A percentile compares a stretch with the other conserved stretches of the same genome.
phyloP scores from a whole-genome alignment of 2,113 vertebrate species.

The Tursiops truncatus region DNA sequence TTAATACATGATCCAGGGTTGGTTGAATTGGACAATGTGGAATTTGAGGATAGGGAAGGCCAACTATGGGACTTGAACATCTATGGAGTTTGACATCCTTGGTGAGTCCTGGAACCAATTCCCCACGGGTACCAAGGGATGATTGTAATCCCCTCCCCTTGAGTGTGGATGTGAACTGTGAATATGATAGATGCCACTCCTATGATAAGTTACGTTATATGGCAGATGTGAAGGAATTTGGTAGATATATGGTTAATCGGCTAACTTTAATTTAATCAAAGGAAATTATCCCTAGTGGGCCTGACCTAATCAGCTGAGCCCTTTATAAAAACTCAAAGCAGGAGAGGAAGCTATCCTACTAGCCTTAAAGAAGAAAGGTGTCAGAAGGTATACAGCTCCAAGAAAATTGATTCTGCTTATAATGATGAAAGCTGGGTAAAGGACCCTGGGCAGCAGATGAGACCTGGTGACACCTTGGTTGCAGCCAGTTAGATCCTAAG shows the following conservation, averaged over 20 bases:
- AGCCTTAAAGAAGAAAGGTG: neutral
- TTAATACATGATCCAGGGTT: neutral
- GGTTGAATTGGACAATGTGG: neutral
- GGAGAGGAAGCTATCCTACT: neutral
- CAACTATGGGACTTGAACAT: neutral
- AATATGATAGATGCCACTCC: neutral
- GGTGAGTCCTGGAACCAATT: neutral
- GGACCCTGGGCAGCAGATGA: neutral
- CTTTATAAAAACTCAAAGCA: neutral
- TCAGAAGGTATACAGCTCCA: neutral
- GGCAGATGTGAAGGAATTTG: neutral
- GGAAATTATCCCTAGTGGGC: neutral
- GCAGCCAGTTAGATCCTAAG: neutral
- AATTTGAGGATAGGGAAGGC: neutral
- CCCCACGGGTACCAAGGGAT: accelerated
- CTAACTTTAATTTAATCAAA: neutral
- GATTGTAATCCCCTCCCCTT: neutral
- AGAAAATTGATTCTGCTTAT: neutral
- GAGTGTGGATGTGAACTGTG: neutral
- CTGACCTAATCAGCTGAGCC: neutral
- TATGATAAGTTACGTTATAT: neutral
- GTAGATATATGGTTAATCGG: neutral
- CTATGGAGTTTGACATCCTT: neutral
- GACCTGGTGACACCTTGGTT: neutral
- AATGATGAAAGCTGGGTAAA: neutral